Base-by-base conservation (phyloP, 2,888 invertebrate species). In the Didymodactylos carnosus region DNA sequence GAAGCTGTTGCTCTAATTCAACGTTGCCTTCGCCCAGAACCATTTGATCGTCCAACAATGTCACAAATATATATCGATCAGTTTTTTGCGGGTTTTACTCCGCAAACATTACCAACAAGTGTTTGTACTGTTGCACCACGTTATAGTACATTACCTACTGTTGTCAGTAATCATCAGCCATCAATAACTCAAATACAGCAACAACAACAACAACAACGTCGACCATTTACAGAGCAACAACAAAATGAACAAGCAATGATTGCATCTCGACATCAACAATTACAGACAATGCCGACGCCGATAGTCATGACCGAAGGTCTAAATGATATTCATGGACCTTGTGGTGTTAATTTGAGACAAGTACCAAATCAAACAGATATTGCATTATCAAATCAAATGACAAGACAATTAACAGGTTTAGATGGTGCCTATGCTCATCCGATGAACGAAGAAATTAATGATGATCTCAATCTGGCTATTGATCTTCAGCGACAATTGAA, bases 51-150 rank as follows among this genome's bases (percentile, higher is more conserved):
- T 69, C 86, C 86, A 8, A 81, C 78, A 72, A 84, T 86, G 80
- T 79, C 80, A 39, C 79, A 81, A 72, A 80, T 86, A 41, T 69
- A 71, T 40, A 71, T 71, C 39, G 74, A 74, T 39, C 25, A 71
- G 27, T 74, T 74, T 39, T 74, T 74, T 62, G 19, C 77, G 81
- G 83, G 82, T 39, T 83, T 79, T 76, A 76, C 81, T 62, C 83
- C 83, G 10, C 84, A 87, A 25, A 88, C 89, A 73, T 86, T 99
- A 79, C 98, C 98, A 0, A 87, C 89, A 1, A 93, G 95, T 70
- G 94, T 94, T 81, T 87, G 99, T 77, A 93, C 94, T 35, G 94
- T 91, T 86, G 92, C 93, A 19, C 97, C 97, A 0, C 87, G 97
- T 76, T 89, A 91, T 78, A n/a, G n/a, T n/a, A n/a, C n/a, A n/a